Base-by-base conservation (phyloP, 2,113 vertebrate species). In the Triplophysa siluroides region DNA sequence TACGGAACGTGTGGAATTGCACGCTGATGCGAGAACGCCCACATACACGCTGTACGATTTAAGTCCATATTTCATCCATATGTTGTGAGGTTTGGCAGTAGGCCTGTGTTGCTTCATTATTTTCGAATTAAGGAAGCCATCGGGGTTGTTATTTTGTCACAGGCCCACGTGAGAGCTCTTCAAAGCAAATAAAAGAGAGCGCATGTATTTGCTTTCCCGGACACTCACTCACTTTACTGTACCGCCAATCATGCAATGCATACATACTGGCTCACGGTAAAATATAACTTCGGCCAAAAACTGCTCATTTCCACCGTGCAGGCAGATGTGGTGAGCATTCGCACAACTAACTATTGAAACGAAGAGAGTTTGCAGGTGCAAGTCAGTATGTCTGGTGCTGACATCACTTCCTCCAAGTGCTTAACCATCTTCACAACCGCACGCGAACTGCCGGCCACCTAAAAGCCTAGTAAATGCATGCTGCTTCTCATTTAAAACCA, bases 251-350 rank as follows among this genome's bases (percentile, higher is more conserved):
- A 16, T 45, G 38, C 66, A 26, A 13, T 14, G 86, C 78, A 90
- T 87, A 72, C 79, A 86, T 88, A 88, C 78, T 86, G 72, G 60
- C 29, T 23, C 26, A 7, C 45, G n/a, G 38, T 63, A 33, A 58
- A 67, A 67, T 60, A 54, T 16, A 72, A 13, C 69, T 18, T 29
- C 4, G 13, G 18, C 26, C 18, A 4, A 63, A 43, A 23, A n/a
- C 33, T 38, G 54, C 33, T 60, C 23, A 23, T 43, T 74, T 74
- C 43, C 14, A 21, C 16, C 26, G 2, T 11, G 3, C 52, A 23
- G 12, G 41, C 8, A 68, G 38, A 68, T 56, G 19, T 56, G 54
- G 19, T 1, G 19, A 14, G 50, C 8, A 13, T 58, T 63, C 14
- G 58, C 73, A 64, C 47, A 26, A 68, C 10, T 50, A 50, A 47